Percentiles rank a stretch among this genome's conserved stretches.
Evolutionary conservation across 2,888 invertebrate genomes (phyloP).

Genomic region (Resseliella maxima): DNA sequence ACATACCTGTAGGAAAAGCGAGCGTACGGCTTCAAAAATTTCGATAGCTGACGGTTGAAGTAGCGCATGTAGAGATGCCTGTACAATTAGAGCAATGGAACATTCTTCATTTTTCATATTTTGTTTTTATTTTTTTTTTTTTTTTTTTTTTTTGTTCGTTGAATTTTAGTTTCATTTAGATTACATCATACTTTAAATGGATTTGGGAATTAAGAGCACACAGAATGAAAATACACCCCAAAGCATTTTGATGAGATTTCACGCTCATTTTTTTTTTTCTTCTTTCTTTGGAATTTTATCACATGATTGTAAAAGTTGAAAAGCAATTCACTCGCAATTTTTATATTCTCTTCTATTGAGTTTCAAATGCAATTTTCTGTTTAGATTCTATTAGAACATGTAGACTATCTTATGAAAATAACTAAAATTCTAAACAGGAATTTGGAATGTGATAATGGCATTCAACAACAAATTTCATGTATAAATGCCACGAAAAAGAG

Average conservation of each 20-base stretch:
- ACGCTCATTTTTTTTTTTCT: background rate
- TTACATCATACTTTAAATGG: constrained; percentile 1
- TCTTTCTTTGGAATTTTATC: background rate
- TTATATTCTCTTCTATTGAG: too few relatives aligned
- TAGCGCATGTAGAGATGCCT: constrained; percentile 61
- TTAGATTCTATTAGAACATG: too few relatives aligned
- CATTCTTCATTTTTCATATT: too few relatives aligned
- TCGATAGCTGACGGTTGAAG: constrained; percentile 62
- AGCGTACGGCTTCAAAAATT: constrained; percentile 62
- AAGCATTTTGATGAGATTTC: background rate
- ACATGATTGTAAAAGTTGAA: background rate
- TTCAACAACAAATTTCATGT: background rate
- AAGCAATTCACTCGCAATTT: background rate
- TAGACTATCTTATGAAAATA: too few relatives aligned
- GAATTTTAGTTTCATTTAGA: background rate
- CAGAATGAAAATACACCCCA: background rate
- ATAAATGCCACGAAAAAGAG: too few relatives aligned
- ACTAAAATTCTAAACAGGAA: too few relatives aligned
- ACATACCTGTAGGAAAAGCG: constrained; percentile 62
- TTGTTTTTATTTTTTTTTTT: background rate
- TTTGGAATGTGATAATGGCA: too few relatives aligned
- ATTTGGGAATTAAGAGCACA: background rate
- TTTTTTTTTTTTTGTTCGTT: background rate
- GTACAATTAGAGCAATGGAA: constrained; percentile 58
- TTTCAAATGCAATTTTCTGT: background rate